Base-by-base conservation (phyloP, 2,797 vertebrate genomes). In the Gambelia wislizenii region DNA sequence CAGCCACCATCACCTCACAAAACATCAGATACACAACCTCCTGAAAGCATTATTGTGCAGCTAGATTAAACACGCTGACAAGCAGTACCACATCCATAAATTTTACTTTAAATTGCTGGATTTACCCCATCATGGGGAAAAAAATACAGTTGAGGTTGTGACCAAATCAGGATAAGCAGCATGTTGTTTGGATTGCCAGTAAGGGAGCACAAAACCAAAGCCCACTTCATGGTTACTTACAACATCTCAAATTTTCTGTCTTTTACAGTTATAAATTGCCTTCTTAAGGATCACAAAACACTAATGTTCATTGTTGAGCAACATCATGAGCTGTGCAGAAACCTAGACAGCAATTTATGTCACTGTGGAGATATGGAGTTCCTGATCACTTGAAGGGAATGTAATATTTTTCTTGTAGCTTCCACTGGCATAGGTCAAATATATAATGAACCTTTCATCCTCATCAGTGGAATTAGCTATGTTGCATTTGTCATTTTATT, bases 351-450 rank as follows among this genome's bases (percentile, higher is more conserved):
- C 75, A 3, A 61, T 6, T 8, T 49, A 0, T 84, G 83, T 59
- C 79, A 81, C 33, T 64, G 18, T 75, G 52, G 69, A 88, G 47
- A 54, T 36, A 39, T 10, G 27, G 22, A 82, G 27, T 69, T 85
- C 59, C 10, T 85, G n/a, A 7, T 49, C 56, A 90, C 20, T 5
- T 42, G 1, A 88, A n/a, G 6, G 84, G 39, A 83, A 25, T 44
- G 14, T 75, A 92, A 89, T 89, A 84, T 20, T 85, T 81, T 14
- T n/a, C 87, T 44, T 88, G 2, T 64, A 87, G 89, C 1, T 33
- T 86, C 67, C 70, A 77, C 84, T 25, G 78, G 1, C 36, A 27
- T 88, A 83, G 87, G 90, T 91, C 87, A 83, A 33, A 76, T 76
- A 14, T 72, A 61, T 56, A 93, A 36, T 0, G 2, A 92, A 72